These are phyloP conservation scores for Synergus itoensis DNA, from an alignment of 2,888 invertebrate genomes.

Conservation along the genomic window DNA sequence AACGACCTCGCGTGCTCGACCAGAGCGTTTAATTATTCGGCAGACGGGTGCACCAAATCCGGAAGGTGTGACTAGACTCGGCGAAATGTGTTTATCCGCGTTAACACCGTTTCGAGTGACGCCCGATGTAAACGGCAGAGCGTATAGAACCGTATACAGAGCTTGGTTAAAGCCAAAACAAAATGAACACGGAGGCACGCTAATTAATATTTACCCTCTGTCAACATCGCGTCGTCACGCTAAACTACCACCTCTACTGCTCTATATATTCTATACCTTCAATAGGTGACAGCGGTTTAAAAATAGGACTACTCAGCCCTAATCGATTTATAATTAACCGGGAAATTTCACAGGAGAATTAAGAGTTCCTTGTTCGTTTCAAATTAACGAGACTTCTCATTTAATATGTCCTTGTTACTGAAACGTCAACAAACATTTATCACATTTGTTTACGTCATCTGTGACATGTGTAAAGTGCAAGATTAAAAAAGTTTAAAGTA, in stretches of 20 bases:
- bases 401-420: no score
- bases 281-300: slow-evolving; percentile 15
- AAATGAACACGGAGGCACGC: slow-evolving; percentile 72
- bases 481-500: not conserved
- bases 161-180: slow-evolving; percentile 61
- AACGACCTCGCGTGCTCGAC: slow-evolving; percentile 38
- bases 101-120: slow-evolving; percentile 68
- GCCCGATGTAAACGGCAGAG: slow-evolving; percentile 49
- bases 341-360: not conserved
- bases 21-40: slow-evolving; percentile 57
- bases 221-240: slow-evolving; percentile 71
- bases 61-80: slow-evolving; percentile 69
- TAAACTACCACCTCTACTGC: slow-evolving; percentile 53
- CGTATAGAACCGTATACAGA: slow-evolving; percentile 45
- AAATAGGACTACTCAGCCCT: not conserved
- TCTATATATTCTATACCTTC: not conserved
- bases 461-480: no score
- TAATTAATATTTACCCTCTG: slow-evolving; percentile 77
- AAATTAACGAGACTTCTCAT: not conserved
- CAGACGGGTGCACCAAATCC: slow-evolving; percentile 54
- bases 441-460: no score
- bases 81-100: slow-evolving; percentile 72
- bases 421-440: no score
- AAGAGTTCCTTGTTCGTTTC: not conserved
- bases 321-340: not conserved